A percentile compares a stretch with the other conserved stretches of the same genome.
phyloP scores from a whole-genome alignment of 2,797 vertebrate genomes.

The Cichlasoma orientale region DNA sequence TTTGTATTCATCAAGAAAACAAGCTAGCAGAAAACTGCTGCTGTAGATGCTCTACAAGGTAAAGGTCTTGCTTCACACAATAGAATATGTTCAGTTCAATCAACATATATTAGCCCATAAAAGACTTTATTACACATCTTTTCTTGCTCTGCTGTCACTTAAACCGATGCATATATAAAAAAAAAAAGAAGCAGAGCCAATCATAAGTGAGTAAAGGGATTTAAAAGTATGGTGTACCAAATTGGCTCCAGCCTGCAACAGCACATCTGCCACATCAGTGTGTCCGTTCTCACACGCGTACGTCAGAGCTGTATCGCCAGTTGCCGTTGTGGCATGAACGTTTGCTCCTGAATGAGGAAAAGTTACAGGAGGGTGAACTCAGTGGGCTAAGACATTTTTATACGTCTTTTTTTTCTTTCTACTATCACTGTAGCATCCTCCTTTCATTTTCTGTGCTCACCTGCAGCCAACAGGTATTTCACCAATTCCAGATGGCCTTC shows the following conservation, averaged over 20 bases:
- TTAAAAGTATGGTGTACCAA: slow-evolving; percentile 82
- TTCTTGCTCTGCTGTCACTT: background rate
- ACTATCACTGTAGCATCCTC: background rate
- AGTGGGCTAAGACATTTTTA: background rate
- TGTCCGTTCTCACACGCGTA: slow-evolving; percentile 99
- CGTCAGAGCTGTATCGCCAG: slow-evolving; percentile 95
- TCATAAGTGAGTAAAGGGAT: background rate
- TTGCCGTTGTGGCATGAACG: slow-evolving; percentile 97
- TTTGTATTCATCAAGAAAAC: background rate
- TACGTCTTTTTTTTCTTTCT: background rate
- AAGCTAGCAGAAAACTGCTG: background rate
- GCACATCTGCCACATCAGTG: slow-evolving; percentile 96
- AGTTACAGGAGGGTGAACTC: background rate
- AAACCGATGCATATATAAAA: background rate
- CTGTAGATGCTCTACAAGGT: background rate
- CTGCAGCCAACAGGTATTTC: slow-evolving; percentile 96
- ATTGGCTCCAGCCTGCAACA: slow-evolving; percentile 96
- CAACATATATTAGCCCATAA: background rate
- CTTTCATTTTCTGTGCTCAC: slow-evolving; percentile 68
- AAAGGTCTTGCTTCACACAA: background rate
- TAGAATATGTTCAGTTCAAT: background rate
- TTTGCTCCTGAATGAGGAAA: slow-evolving; percentile 87
- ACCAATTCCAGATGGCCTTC: slow-evolving; percentile 98
- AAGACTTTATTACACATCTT: background rate
- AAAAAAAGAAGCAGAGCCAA: background rate